Evolutionary conservation across 2,888 invertebrate genomes (phyloP), one percentile per base, ranked within the genome.

Genomic region (Teleiodes luculella): DNA sequence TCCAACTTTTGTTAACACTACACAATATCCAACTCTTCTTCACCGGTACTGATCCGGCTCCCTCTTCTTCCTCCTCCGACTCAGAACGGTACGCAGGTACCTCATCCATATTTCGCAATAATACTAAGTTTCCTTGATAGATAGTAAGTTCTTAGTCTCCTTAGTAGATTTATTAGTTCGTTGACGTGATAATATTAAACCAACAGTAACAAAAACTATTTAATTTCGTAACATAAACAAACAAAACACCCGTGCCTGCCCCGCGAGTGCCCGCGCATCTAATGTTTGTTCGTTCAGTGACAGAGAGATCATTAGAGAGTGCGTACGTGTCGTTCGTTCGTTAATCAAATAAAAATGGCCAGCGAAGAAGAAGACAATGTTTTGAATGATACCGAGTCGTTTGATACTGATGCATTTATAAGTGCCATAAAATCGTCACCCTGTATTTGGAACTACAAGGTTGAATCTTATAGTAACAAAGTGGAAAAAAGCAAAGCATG

Each of bases 391-490:
- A 33, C 52, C 35, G 52, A 33, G 35, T 24, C 31, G 20, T 52
- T 52, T 52, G 52, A 33, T 33, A 33, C 33, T 52, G 52, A 52
- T 46, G 52, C 52, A 52, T 52, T 52, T 52, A 52, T 46, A 53
- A 53, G 47, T 53, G 53, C 37, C 53, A 53, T 53, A 28, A 53
- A 53, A 53, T 53, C 37, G 37, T 37, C 35, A 53, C 53, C 53
- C 35, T 52, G 52, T 35, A 46, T 52, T 52, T 52, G 52, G 36
- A 51, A 41, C 50, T 51, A 51, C 31, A 51, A 51, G 41, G 31
- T 51, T 51, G 55, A 51, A 55, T 51, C 51, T 51, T 55, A 55
- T n/a, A 55, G 55, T 51, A 51, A 55, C 55, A 55, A 55, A 55
- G 37, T 55, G 30, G 51, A 51, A 28, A 54, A 48, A 55, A 43